These are phyloP conservation scores for Dendrocincla fuliginosa DNA, from an alignment of 2,797 vertebrate genomes.

Conservation along the genomic window DNA sequence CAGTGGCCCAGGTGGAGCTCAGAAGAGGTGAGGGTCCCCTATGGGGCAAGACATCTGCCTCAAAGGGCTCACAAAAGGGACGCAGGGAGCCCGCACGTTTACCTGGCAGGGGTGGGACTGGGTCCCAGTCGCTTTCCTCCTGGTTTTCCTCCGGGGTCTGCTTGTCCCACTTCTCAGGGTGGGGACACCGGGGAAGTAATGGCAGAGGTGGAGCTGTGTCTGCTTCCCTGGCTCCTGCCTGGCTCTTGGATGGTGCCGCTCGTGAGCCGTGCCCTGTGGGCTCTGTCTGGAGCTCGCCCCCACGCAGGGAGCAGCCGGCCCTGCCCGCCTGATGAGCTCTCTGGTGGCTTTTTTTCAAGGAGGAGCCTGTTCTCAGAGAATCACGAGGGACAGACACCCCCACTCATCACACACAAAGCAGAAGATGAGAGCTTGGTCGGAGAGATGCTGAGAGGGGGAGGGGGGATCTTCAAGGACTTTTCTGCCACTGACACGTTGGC, in stretches of 20 bases:
- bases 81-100: background rate
- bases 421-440: background rate
- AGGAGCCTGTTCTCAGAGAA: background rate
- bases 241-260: background rate
- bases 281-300: background rate
- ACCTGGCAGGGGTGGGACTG: background rate
- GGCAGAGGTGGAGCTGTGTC: background rate
- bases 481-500: background rate
- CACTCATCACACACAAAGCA: background rate
- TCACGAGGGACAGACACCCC: fast-evolving
- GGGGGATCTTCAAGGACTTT: background rate
- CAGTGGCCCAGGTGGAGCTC: background rate
- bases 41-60: background rate
- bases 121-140: background rate
- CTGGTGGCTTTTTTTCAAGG: background rate
- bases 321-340: background rate
- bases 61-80: background rate
- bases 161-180: background rate
- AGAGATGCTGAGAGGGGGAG: background rate
- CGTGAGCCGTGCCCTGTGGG: background rate
- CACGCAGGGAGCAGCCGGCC: background rate
- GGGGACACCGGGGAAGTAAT: background rate
- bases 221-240: background rate
- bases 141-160: background rate
- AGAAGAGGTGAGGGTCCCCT: background rate